A percentile compares a stretch with the other conserved stretches of the same genome.
These are phyloP conservation scores for Columba guinea DNA, from an alignment of 2,797 vertebrate genomes.

Conservation along the genomic window DNA sequence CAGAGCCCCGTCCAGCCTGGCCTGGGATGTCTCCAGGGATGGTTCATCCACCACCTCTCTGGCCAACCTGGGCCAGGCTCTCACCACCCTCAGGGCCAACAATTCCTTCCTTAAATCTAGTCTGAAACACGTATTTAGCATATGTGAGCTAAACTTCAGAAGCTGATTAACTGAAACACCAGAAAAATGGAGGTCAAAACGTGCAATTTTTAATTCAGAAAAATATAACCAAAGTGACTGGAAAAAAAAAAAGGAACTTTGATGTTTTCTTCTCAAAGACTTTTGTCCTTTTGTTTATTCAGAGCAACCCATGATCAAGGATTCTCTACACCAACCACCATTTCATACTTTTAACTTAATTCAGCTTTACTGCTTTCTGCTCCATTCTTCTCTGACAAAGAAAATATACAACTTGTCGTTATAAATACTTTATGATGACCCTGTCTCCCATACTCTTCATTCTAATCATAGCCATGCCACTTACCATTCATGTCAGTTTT, in stretches of 20 bases:
- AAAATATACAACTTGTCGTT: constrained; percentile 33
- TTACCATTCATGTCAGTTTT: constrained; percentile 43
- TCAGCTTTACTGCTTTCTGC: constrained; percentile 47
- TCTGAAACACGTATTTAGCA: not conserved
- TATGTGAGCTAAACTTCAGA: not conserved
- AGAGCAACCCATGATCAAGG: not conserved
- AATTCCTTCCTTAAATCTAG: not conserved
- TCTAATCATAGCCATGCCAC: constrained; percentile 58
- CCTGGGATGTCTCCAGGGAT: not conserved
- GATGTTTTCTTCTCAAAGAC: not conserved
- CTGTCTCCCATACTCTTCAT: constrained; percentile 32
- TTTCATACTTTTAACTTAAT: constrained; percentile 67
- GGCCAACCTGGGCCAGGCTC: not conserved
- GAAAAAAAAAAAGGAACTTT: not conserved
- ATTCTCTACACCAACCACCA: constrained; percentile 15
- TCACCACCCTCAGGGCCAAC: not conserved
- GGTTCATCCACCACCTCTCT: too few species aligned
- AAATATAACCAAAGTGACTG: not conserved
- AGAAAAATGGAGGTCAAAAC: not conserved
- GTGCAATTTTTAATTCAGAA: not conserved
- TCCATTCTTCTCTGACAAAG: constrained; percentile 43
- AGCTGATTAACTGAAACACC: not conserved
- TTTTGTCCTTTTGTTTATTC: constrained; percentile 32
- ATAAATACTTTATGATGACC: constrained; percentile 70
- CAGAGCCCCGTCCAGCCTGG: too few species aligned